phyloP scores from a whole-genome alignment of 2,113 vertebrate genomes.

The Notothenia coriiceps region DNA sequence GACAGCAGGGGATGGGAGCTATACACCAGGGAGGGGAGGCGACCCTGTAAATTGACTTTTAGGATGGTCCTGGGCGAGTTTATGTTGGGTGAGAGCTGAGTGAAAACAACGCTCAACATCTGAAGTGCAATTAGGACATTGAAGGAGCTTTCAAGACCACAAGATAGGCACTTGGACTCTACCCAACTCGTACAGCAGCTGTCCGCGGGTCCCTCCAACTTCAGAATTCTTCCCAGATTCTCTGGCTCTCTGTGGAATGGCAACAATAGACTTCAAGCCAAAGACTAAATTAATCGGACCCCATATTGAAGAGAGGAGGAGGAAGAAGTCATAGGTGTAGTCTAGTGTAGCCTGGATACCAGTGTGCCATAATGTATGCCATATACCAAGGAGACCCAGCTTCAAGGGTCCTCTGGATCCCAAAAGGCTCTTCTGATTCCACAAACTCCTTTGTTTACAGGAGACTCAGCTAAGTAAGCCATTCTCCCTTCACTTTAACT shows the following conservation, averaged over 20 bases:
- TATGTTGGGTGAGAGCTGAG: conserved; percentile 52
- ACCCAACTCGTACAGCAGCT: conserved; percentile 77
- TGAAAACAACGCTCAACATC: conserved; percentile 61
- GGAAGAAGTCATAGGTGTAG: conserved; percentile 48
- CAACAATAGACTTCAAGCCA: conserved; percentile 67
- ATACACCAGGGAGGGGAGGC: conserved; percentile 11
- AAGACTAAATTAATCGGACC: conserved; percentile 66
- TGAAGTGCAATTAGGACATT: conserved; percentile 70
- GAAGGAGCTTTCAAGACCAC: conserved; percentile 69
- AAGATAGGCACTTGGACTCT: conserved; percentile 66
- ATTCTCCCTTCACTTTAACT: conserved; percentile 22
- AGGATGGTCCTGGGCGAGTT: conserved; percentile 57
- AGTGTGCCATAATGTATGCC: conserved; percentile 48
- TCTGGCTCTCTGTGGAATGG: conserved; percentile 72
- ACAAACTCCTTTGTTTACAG: conserved; percentile 70
- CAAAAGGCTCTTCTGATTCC: conserved; percentile 59
- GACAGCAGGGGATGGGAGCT: conserved; percentile 37
- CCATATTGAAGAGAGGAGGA: conserved; percentile 39
- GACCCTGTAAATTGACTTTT: conserved; percentile 44
- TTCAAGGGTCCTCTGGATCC: conserved; percentile 19
- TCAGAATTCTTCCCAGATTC: conserved; percentile 71
- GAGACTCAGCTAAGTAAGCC: conserved; percentile 51
- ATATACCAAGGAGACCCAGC: conserved; percentile 26
- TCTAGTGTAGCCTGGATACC: conserved; percentile 43
- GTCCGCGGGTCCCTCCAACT: conserved; percentile 73